phyloP scores from a whole-genome alignment of 2,888 invertebrate genomes.

The Hemistola chrysoprasaria region DNA sequence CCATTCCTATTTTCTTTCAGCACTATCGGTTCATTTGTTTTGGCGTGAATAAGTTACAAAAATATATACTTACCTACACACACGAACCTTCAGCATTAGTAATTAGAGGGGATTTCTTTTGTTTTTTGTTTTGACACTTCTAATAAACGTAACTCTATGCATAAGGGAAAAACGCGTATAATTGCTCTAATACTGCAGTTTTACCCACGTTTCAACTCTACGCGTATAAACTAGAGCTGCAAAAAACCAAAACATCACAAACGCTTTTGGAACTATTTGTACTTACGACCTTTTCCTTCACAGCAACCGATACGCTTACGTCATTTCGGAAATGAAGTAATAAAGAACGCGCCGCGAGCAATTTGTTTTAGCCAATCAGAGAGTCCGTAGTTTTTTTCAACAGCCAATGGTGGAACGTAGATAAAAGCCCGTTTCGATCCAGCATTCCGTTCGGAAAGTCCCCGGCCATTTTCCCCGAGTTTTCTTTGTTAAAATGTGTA shows the following conservation, averaged over 20 bases:
- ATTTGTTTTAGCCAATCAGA: slow-evolving; percentile 82
- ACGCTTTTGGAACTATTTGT: slow-evolving; percentile 11
- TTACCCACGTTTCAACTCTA: slow-evolving; percentile 37
- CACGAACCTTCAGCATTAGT: too few relatives aligned
- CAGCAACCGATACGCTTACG: slow-evolving; percentile 42
- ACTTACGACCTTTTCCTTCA: slow-evolving; percentile 41
- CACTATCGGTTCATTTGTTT: too few relatives aligned
- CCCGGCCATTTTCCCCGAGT: slow-evolving; percentile 49
- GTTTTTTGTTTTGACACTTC: slow-evolving; percentile 24
- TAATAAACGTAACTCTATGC: slow-evolving; percentile 29
- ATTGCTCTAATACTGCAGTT: slow-evolving; percentile 66
- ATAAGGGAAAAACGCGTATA: slow-evolving; percentile 57
- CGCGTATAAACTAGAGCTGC: slow-evolving; percentile 28
- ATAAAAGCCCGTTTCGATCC: slow-evolving; percentile 68
- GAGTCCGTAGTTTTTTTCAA: slow-evolving; percentile 70
- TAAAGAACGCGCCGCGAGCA: slow-evolving; percentile 75
- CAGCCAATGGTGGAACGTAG: slow-evolving; percentile 76
- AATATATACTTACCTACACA: too few relatives aligned
- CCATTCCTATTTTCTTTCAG: too few relatives aligned
- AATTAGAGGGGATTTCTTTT: too few relatives aligned
- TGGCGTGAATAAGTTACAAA: too few relatives aligned
- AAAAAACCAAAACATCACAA: slow-evolving; percentile 35
- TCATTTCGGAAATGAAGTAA: slow-evolving; percentile 57
- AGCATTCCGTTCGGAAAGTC: slow-evolving; percentile 52
- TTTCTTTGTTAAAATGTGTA: slow-evolving; percentile 52